These are phyloP conservation scores for Oligia strigilis DNA, from an alignment of 2,888 invertebrate genomes.

Conservation along the genomic window DNA sequence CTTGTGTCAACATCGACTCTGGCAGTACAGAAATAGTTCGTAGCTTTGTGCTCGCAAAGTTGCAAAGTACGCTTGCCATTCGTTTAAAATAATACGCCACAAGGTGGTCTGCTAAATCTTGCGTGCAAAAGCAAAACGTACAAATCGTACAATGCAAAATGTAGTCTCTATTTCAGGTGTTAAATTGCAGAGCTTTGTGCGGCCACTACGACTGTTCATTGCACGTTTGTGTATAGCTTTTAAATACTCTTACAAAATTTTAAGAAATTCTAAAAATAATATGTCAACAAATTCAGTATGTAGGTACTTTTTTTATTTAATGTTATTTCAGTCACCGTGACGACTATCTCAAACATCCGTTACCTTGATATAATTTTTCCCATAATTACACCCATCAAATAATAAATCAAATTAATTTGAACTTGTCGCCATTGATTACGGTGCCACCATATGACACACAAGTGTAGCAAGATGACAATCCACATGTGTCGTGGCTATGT, in stretches of 20 bases:
- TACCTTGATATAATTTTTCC: constrained; percentile 43
- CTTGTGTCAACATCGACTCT: constrained; percentile 87
- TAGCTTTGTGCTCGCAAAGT: constrained; percentile 86
- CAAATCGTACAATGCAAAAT: constrained; percentile 43
- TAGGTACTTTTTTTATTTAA: neutral
- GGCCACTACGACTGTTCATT: constrained; percentile 9
- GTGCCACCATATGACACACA: constrained; percentile 79
- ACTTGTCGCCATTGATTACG: constrained; percentile 76
- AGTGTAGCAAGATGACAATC: constrained; percentile 73
- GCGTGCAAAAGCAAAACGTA: constrained; percentile 46
- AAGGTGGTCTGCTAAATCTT: constrained; percentile 45
- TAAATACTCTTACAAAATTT: neutral
- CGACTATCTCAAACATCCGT: neutral
- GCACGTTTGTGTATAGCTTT: neutral
- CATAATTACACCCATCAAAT: constrained; percentile 52
- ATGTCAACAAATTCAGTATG: neutral
- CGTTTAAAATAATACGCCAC: constrained; percentile 59
- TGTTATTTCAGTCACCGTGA: constrained; percentile 2
- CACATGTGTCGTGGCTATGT: constrained; percentile 76
- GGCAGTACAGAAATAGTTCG: constrained; percentile 86
- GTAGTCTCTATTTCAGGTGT: constrained; percentile 52
- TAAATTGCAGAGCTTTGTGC: constrained; percentile 36
- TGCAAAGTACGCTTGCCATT: constrained; percentile 70
- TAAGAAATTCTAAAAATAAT: neutral
- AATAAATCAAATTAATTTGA: constrained; percentile 66